Conservation (phyloP, 2,113 vertebrate species). For the Platanista minor region DNA sequence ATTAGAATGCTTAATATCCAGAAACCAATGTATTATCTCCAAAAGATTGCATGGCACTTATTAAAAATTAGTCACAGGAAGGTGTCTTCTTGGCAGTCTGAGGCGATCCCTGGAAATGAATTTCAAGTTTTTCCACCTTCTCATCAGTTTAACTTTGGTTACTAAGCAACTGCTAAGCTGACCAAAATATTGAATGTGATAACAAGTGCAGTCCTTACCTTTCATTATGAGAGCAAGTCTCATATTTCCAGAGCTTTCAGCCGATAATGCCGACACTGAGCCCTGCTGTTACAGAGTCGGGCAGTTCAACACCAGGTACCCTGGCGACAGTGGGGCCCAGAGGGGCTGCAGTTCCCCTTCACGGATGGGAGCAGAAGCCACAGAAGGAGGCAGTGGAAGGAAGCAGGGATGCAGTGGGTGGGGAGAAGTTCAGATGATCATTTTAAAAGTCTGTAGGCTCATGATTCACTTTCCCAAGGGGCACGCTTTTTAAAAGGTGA, state of each 20-base stretch:
- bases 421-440: neutral
- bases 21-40: neutral
- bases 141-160: constrained; percentile 30
- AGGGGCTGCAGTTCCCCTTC: neutral
- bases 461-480: neutral
- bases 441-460: neutral
- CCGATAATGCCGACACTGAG: neutral
- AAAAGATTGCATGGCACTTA: neutral
- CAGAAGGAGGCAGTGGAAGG: neutral
- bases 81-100: neutral
- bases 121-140: constrained; percentile 44
- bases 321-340: neutral
- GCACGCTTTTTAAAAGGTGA: neutral
- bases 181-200: constrained; percentile 1
- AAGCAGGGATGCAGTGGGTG: neutral
- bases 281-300: neutral
- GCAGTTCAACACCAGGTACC: neutral
- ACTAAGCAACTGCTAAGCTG: constrained; percentile 45
- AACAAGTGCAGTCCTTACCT: neutral
- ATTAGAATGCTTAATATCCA: neutral
- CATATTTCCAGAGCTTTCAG: neutral
- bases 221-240: neutral
- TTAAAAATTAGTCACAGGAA: neutral
- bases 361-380: neutral
- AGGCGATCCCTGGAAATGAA: constrained; percentile 1